Evolutionary conservation across 1,140 invertebrate species (phyloP), one percentile per base, ranked within the genome.

Genomic region (Caligus rogercresseyi): DNA sequence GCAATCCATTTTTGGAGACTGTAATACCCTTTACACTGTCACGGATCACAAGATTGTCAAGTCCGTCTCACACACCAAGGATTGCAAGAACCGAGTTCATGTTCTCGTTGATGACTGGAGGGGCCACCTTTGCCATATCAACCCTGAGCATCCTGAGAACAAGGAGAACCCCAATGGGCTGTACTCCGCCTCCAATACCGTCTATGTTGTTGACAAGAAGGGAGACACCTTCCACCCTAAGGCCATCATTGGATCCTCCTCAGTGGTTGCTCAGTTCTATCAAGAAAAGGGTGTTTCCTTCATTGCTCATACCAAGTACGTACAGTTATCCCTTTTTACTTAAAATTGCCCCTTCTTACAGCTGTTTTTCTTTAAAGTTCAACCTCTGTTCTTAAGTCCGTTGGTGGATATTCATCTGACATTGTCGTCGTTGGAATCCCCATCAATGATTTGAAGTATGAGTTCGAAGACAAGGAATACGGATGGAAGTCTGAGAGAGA

Each of bases 61-160:
- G 19, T 57, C 54, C 16, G 61, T 63, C 4, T 14, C 14, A 14
- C 61, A 63, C 21, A 58, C 25, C 18, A 25, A 25, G 23, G 61
- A 63, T 25, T 63, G 61, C 53, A 26, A 24, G 16, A 24, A 63
- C 53, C 13, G 61, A 2, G 18, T 23, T 3, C 52, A 23, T 51
- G 15, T 51, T 14, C 19, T 58, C 52, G 57, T 63, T 25, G 61
- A 63, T 53, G 53, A 63, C 24, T 63, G 54, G 52, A 60, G 61
- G 25, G 61, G 61, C 52, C 15, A 23, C 15, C 16, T n/a, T 3
- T 63, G 61, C 25, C 7, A 54, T 20, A 54, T 54, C 11, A 43
- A 61, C 26, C 15, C 11, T 4, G 20, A 63, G 18, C 19, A 63
- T 2, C 57, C 57, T n/a, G 23, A 31, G 18, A 26, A 25, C 18